These are phyloP conservation scores for Scaptomyza parva DNA, from an alignment of 2,888 invertebrate genomes.

Conservation along the genomic window DNA sequence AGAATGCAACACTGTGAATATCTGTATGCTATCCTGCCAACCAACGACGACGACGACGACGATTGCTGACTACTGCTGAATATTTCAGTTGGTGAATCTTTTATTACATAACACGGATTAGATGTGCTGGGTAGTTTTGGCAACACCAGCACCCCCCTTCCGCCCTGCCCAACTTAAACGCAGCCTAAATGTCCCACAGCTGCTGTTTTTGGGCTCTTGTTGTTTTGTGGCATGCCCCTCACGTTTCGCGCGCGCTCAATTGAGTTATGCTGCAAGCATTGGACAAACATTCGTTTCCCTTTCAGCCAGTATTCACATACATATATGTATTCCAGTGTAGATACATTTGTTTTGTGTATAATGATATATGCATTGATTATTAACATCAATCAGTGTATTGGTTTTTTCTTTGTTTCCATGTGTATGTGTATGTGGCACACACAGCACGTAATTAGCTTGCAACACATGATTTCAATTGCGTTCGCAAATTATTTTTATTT, in stretches of 20 bases:
- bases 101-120: constrained; percentile 71
- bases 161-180: not conserved
- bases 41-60: too few species aligned
- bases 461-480: constrained; percentile 39
- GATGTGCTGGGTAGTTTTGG: constrained; percentile 14
- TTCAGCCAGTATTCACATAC: constrained; percentile 10
- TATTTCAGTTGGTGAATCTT: constrained; percentile 71
- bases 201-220: constrained; percentile 2
- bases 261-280: constrained; percentile 60
- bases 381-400: constrained; percentile 71
- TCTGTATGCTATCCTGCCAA: constrained; percentile 33
- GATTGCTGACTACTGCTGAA: constrained; percentile 66
- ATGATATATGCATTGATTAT: constrained; percentile 50
- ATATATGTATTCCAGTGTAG: not conserved
- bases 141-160: not conserved
- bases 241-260: constrained; percentile 60
- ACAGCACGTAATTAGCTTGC: constrained; percentile 49
- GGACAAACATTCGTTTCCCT: not conserved
- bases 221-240: constrained; percentile 60
- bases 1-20: constrained; percentile 48
- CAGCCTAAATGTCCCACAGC: constrained; percentile 26
- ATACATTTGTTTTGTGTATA: constrained; percentile 34
- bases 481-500: constrained; percentile 3
- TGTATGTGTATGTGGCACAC: constrained; percentile 8
- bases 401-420: constrained; percentile 1